Base-by-base conservation (phyloP, 2,888 invertebrate species). In the Odontocolon sp. region DNA sequence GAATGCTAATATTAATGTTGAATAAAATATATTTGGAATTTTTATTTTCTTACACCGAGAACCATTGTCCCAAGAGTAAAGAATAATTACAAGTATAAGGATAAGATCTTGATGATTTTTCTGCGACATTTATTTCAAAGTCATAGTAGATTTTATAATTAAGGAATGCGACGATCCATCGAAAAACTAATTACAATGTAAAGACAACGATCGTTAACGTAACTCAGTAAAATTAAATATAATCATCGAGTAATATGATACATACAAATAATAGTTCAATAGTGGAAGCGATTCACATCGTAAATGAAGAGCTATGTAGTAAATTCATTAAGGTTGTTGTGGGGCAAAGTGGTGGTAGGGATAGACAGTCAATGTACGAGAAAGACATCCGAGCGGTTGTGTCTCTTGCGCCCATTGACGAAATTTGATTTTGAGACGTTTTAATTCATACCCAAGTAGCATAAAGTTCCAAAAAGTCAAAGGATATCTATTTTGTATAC, bases 1-100 rank as follows among this genome's bases (percentile, higher is more conserved):
- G 47, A 70, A 69, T 69, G 75, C 71, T 77, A 70, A 78, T 72
- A 80, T 83, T 77, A 77, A 75, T 80, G 75, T 85, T 82, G 76
- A 86, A 86, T 85, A 86, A 86, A 86, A 84, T 85, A 86, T 86
- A 83, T 86, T 85, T 86, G 79, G 80, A 83, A 86, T 79, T 83
- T 82, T 78, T 84, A 81, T 82, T 81, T 76, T 81, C 79, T 76
- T 56, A 59, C 56, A 61, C 21, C 31, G 18, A 56, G 16, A 76
- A 66, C 57, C 68, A 56, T 42, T 64, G 18, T 40, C 40, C 47
- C 18, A 14, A 23, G 42, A 11, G 14, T n/a, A 36, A 40, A 45
- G 23, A 26, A 21, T 31, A 56, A 6, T 47, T 14, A 52, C 14
- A 18, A 56, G 26, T 50, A 23, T 45, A 28, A 14, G 14, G 42